phyloP scores from a whole-genome alignment of 1,140 invertebrate species.

The Globodera ellingtonae region DNA sequence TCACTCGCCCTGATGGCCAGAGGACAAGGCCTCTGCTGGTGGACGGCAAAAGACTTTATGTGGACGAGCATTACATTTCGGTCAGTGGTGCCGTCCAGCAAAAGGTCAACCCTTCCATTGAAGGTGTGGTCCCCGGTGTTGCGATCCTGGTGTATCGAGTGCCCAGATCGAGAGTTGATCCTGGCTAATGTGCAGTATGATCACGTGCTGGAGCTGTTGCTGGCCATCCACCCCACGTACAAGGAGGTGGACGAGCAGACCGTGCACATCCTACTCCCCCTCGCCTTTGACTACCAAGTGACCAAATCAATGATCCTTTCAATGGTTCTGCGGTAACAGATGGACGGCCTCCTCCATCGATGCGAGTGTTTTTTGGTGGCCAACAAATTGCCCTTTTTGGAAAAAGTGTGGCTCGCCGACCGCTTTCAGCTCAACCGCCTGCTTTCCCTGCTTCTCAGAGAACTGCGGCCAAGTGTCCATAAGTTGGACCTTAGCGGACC shows the following conservation, averaged over 20 bases:
- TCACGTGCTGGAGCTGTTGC: constrained; percentile 60
- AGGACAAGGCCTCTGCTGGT: constrained; percentile 60
- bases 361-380: constrained; percentile 64
- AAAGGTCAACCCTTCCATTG: neutral
- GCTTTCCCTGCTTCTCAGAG: constrained; percentile 58
- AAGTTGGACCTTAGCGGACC: constrained; percentile 60
- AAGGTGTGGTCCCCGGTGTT: constrained; percentile 32
- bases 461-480: constrained; percentile 57
- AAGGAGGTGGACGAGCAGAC: constrained; percentile 64
- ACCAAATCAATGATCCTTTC: constrained; percentile 13
- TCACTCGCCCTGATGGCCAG: constrained; percentile 62
- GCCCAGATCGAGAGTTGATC: constrained; percentile 62
- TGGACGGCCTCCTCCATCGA: constrained; percentile 63
- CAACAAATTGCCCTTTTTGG: constrained; percentile 63
- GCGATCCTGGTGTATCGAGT: constrained; percentile 64
- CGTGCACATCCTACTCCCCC: constrained; percentile 62
- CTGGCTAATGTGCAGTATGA: constrained; percentile 65
- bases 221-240: constrained; percentile 64
- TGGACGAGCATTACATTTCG: constrained; percentile 64
- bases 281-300: constrained; percentile 64
- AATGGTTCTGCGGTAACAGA: constrained; percentile 42
- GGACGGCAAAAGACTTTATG: constrained; percentile 62
- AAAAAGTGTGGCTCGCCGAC: constrained; percentile 64
- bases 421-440: constrained; percentile 64
- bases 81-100: constrained; percentile 24